Evolutionary conservation across 2,888 invertebrate species (phyloP).

Genomic region (Anticlea derivata): DNA sequence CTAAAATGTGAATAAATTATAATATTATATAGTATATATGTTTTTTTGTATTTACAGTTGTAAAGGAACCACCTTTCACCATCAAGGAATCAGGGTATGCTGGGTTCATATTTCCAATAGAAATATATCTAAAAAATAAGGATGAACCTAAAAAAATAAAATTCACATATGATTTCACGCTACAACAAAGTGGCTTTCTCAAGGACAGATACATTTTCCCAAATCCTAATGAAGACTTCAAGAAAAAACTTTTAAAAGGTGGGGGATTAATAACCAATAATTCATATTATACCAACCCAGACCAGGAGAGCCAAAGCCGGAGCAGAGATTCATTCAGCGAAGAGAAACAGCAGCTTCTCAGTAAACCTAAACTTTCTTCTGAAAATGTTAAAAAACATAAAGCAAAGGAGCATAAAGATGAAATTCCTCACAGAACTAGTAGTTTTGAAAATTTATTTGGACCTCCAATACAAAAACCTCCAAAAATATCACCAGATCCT

Average conservation of each 20-base stretch:
- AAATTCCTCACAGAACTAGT: constrained; percentile 82
- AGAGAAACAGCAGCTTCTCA: constrained; percentile 85
- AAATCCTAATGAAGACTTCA: constrained; percentile 95
- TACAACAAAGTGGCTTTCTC: constrained; percentile 90
- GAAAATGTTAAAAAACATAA: constrained; percentile 85
- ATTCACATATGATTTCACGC: constrained; percentile 92
- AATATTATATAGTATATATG: no score
- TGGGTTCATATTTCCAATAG: constrained; percentile 94
- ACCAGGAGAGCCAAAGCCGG: constrained; percentile 83
- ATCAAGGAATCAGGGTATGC: constrained; percentile 98
- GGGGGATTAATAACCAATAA: constrained; percentile 86
- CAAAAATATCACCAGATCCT: constrained; percentile 87
- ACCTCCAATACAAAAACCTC: constrained; percentile 90
- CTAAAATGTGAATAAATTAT: no score
- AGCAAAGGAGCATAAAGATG: constrained; percentile 81
- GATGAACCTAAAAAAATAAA: constrained; percentile 94
- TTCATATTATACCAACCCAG: constrained; percentile 75
- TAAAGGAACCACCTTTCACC: constrained; percentile 95
- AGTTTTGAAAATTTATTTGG: constrained; percentile 93
- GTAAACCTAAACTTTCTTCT: constrained; percentile 88
- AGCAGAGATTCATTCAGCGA: constrained; percentile 83
- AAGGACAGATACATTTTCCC: constrained; percentile 93
- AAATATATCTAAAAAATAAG: constrained; percentile 94
- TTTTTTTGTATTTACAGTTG: constrained; percentile 83
- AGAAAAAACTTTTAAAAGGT: constrained; percentile 92